These are phyloP conservation scores for Nycticebus coucang DNA, from an alignment of 2,113 vertebrate species.

Conservation along the genomic window DNA sequence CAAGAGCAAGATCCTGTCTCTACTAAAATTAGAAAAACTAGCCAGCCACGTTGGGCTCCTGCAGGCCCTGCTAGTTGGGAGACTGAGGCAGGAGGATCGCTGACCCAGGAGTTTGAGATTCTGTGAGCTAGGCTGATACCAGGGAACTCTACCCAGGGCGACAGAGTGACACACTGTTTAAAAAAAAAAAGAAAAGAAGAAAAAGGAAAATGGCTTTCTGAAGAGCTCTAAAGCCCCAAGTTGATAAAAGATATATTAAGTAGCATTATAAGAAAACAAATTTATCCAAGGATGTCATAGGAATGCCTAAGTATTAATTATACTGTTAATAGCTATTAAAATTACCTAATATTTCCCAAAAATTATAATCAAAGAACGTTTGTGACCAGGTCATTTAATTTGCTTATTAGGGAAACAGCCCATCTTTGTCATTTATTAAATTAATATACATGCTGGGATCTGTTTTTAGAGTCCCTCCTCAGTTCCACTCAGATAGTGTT, in stretches of 20 bases:
- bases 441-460: background rate
- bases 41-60: no score
- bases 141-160: no score
- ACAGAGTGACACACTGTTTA: no score
- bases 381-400: background rate
- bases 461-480: background rate
- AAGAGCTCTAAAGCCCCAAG: background rate
- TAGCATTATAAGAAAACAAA: background rate
- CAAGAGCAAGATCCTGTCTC: no score
- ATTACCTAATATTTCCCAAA: background rate
- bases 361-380: background rate
- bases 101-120: no score
- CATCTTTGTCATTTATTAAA: background rate
- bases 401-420: background rate
- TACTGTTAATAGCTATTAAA: background rate
- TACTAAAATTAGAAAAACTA: no score
- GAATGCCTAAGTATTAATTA: background rate
- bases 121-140: no score
- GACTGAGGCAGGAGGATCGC: no score
- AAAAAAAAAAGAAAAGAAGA: no score
- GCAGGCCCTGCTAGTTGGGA: no score
- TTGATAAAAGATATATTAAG: background rate
- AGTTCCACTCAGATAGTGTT: background rate
- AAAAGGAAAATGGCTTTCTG: background rate
- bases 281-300: background rate